Conservation (phyloP, 2,797 vertebrate species). For the Pachyuromys duprasi region DNA sequence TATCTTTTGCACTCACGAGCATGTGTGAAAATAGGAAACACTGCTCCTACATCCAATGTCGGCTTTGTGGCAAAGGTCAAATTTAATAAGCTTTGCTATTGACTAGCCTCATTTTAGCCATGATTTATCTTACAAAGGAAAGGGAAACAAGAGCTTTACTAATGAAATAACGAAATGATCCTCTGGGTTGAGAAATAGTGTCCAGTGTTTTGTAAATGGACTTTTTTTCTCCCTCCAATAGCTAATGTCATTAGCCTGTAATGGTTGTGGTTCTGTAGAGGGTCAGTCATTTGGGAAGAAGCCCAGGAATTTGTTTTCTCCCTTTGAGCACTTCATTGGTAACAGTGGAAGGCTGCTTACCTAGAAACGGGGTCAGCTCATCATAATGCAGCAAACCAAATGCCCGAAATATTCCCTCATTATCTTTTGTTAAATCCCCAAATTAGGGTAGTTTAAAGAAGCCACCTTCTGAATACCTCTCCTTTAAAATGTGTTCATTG, state of each 20-base stretch:
- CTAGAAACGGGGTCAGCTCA: background rate
- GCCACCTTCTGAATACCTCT: background rate
- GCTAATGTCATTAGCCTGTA: background rate
- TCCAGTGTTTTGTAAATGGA: background rate
- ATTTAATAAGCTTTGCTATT: background rate
- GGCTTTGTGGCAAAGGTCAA: background rate
- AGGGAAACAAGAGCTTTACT: conserved; percentile 40
- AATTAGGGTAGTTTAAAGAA: conserved; percentile 18
- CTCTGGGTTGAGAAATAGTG: background rate
- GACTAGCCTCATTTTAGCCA: background rate
- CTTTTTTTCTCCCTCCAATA: background rate
- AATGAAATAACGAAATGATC: conserved; percentile 34
- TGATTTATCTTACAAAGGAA: conserved; percentile 26
- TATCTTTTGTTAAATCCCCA: background rate
- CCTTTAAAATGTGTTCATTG: conserved; percentile 2
- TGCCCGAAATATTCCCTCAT: background rate
- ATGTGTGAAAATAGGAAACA: background rate
- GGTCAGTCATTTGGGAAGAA: background rate
- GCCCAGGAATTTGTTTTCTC: background rate
- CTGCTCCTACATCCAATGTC: background rate
- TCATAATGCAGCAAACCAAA: background rate
- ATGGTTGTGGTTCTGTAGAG: background rate
- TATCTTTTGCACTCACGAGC: too few relatives aligned
- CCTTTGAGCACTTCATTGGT: background rate
- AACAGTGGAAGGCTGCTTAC: background rate